Percentiles rank a stretch among this genome's conserved stretches.
Evolutionary conservation across 2,797 vertebrate genomes (phyloP).

Genomic region (Acanthiza pusilla): DNA sequence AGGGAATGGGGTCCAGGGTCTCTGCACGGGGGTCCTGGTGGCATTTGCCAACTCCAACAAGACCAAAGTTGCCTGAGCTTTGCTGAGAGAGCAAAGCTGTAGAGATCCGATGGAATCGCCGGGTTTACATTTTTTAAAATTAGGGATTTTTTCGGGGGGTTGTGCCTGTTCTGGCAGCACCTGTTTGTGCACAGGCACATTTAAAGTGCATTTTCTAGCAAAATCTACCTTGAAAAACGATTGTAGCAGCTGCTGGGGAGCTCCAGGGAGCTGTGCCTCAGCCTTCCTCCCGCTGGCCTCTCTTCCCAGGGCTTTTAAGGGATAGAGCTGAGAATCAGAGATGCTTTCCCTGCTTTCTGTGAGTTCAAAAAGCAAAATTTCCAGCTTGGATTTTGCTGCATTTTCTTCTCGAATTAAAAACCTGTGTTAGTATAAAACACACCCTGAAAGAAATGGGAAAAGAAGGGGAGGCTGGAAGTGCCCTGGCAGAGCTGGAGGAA

Average conservation of each 20-base stretch:
- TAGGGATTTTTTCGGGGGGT: background rate
- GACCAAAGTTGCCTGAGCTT: conserved; percentile 70
- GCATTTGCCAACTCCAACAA: background rate
- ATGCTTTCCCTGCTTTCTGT: background rate
- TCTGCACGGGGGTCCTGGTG: background rate
- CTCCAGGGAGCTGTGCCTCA: conserved; percentile 1
- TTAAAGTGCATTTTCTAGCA: conserved; percentile 39
- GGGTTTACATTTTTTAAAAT: background rate
- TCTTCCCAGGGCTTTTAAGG: background rate
- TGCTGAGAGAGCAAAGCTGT: conserved; percentile 6
- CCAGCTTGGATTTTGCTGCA: background rate
- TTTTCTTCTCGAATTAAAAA: background rate
- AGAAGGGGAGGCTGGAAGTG: background rate
- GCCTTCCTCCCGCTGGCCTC: background rate
- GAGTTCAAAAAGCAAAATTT: background rate
- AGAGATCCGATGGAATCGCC: background rate
- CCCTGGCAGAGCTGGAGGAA: background rate
- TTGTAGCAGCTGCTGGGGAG: background rate
- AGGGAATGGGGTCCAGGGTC: background rate
- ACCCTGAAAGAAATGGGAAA: background rate
- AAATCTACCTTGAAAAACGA: background rate
- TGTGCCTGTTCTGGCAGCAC: background rate
- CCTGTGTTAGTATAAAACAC: background rate
- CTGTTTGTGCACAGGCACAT: background rate
- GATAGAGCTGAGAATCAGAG: background rate